Conservation (phyloP, 2,797 vertebrate genomes). For the Myotis planiceps region DNA sequence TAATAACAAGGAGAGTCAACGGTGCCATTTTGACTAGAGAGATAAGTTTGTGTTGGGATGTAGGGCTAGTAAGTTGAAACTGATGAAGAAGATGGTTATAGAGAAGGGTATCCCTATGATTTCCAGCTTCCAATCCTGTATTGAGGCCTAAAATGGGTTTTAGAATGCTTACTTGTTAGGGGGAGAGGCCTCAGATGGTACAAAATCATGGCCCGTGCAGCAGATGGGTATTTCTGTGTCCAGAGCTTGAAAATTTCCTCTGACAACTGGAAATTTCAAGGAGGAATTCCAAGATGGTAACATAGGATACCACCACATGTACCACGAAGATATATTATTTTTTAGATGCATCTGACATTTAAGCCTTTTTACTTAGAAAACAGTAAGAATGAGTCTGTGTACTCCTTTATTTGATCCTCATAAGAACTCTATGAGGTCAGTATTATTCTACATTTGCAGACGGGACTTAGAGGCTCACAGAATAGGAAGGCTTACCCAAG, state of each 20-base stretch:
- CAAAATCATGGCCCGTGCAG: background rate
- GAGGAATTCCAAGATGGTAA: background rate
- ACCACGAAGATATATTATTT: background rate
- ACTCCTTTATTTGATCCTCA: background rate
- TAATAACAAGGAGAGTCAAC: background rate
- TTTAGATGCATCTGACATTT: background rate
- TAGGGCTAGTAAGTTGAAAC: background rate
- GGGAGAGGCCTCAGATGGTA: background rate
- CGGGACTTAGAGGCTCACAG: background rate
- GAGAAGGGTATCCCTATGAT: background rate
- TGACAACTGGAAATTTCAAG: background rate
- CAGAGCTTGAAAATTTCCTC: background rate
- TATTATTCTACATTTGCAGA: background rate
- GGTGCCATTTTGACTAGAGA: background rate
- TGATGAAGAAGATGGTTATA: background rate
- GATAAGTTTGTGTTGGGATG: background rate
- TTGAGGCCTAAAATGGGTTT: background rate
- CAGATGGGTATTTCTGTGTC: background rate
- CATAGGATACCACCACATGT: background rate
- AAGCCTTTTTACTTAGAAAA: conserved; percentile 1
- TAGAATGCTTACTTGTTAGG: background rate
- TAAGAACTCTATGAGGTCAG: background rate
- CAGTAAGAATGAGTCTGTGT: background rate
- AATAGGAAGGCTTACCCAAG: background rate
- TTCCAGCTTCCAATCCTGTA: background rate